Conservation (phyloP, 1,140 invertebrate species). For the Cylas formicarius region DNA sequence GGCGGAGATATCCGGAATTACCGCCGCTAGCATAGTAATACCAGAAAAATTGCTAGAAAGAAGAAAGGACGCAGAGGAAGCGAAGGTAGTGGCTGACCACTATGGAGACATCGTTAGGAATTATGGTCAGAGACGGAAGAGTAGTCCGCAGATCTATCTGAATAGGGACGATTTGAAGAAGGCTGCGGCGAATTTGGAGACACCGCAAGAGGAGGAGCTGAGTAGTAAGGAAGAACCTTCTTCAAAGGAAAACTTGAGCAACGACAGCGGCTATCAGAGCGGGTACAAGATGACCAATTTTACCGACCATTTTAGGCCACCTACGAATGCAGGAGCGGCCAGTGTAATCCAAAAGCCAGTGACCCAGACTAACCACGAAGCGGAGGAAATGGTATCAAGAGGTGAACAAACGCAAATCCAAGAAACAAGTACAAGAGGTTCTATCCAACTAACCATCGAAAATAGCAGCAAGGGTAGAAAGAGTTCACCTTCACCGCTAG, state of each 20-base stretch:
- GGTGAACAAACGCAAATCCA: too few relatives aligned
- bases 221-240: constrained; percentile 24
- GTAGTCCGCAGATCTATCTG: constrained; percentile 18
- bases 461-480: constrained; percentile 14
- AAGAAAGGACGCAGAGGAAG: constrained; percentile 48
- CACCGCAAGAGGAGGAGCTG: constrained; percentile 12
- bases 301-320: constrained; percentile 21
- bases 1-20: constrained; percentile 33
- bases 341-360: too few relatives aligned
- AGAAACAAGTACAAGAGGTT: too few relatives aligned
- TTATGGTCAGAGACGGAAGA: constrained; percentile 48
- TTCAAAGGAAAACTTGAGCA: constrained; percentile 51
- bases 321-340: too few relatives aligned
- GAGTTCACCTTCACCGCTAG: constrained; percentile 10
- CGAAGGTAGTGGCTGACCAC: constrained; percentile 65
- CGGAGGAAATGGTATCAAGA: too few relatives aligned
- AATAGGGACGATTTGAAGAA: constrained; percentile 32
- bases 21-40: constrained; percentile 37
- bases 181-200: constrained; percentile 27
- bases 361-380: too few relatives aligned
- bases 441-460: too few relatives aligned
- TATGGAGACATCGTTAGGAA: constrained; percentile 73
- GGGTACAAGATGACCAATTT: constrained; percentile 17
- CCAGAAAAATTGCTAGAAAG: constrained; percentile 28
- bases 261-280: constrained; percentile 46